Conservation (phyloP, 2,113 vertebrate species). For the Megaleporinus macrocephalus region DNA sequence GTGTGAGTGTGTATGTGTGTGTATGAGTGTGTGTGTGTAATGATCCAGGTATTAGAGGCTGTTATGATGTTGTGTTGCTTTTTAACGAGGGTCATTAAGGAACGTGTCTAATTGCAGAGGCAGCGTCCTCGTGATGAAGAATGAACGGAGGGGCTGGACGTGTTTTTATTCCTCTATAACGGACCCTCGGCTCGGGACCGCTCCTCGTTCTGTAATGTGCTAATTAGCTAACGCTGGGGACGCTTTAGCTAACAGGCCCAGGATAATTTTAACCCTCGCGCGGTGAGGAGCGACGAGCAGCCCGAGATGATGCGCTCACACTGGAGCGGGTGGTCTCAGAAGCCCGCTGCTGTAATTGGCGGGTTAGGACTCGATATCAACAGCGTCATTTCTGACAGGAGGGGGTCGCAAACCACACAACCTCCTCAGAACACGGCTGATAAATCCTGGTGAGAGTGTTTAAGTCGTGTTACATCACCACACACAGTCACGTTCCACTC, state of each 20-base stretch:
- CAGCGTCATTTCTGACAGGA: neutral
- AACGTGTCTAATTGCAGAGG: conserved; percentile 66
- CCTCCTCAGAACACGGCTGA: neutral
- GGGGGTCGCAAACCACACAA: neutral
- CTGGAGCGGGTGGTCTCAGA: neutral
- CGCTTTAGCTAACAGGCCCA: conserved; percentile 72
- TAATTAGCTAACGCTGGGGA: conserved; percentile 76
- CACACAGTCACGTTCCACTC: neutral
- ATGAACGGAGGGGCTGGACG: conserved; percentile 61
- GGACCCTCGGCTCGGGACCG: conserved; percentile 64
- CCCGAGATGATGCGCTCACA: neutral
- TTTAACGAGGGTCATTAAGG: conserved; percentile 69
- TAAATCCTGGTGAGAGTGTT: neutral
- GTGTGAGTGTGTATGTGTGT: neutral
- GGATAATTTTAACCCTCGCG: conserved; percentile 71
- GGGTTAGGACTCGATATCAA: neutral
- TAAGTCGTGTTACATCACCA: neutral
- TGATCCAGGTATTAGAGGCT: conserved; percentile 10
- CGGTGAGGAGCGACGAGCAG: conserved; percentile 46
- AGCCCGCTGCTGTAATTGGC: neutral
- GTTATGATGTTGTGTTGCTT: conserved; percentile 16
- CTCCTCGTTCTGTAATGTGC: conserved; percentile 74
- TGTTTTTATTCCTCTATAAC: conserved; percentile 71
- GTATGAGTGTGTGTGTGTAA: neutral
- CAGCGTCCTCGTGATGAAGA: conserved; percentile 63